phyloP scores from a whole-genome alignment of 1,140 invertebrate species.

The Temnothorax curvispinosus region DNA sequence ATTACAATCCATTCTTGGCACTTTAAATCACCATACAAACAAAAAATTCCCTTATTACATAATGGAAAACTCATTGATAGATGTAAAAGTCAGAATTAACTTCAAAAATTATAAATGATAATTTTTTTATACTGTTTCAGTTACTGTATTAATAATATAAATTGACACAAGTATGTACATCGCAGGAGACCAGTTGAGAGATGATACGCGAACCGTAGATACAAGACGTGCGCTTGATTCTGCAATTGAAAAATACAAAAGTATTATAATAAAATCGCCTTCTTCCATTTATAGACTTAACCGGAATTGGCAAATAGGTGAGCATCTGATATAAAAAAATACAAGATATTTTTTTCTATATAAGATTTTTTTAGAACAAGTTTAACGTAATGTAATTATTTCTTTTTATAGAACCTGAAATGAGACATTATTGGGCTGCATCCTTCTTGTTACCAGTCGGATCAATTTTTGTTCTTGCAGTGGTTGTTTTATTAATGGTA shows the following conservation, averaged over 20 bases:
- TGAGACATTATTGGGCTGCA: constrained; percentile 78
- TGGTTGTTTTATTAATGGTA: constrained; percentile 82
- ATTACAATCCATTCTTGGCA: constrained; percentile 50
- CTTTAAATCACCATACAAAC: constrained; percentile 53
- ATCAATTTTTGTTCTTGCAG: constrained; percentile 77
- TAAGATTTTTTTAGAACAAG: constrained; percentile 22
- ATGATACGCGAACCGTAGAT: constrained; percentile 65
- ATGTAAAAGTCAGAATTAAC: constrained; percentile 35
- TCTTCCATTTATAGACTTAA: constrained; percentile 63
- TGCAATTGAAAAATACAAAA: constrained; percentile 68
- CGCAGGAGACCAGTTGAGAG: constrained; percentile 70
- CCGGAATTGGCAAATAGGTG: constrained; percentile 77
- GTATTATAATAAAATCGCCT: constrained; percentile 62
- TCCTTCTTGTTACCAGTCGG: constrained; percentile 79
- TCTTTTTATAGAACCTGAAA: constrained; percentile 68
- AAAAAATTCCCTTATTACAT: constrained; percentile 29
- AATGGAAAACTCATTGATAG: background rate
- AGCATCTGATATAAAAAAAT: constrained; percentile 40
- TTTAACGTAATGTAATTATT: constrained; percentile 19
- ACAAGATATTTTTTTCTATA: constrained; percentile 2
- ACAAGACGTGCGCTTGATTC: constrained; percentile 64
- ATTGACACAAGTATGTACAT: constrained; percentile 68
- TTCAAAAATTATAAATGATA: constrained; percentile 25
- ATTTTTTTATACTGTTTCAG: constrained; percentile 48
- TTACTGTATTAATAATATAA: constrained; percentile 27